Evolutionary conservation across 2,888 invertebrate genomes (phyloP).

Genomic region (Aleiodes testaceus): DNA sequence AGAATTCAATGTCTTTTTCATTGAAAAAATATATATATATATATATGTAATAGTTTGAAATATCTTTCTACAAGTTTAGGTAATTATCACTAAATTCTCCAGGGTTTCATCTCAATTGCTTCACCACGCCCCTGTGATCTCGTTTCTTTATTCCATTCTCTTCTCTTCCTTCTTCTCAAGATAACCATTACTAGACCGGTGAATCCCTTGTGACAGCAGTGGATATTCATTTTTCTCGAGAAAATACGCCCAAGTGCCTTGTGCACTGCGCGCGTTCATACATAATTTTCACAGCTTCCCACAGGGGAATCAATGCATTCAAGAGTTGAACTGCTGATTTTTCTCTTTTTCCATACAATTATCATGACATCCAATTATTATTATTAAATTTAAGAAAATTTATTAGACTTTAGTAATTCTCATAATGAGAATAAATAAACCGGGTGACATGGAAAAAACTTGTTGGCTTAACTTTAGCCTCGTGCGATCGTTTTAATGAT

Average conservation of each 20-base stretch:
- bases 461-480: background rate
- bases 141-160: background rate
- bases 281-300: constrained; percentile 40
- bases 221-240: constrained; percentile 27
- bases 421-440: background rate
- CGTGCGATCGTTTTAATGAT: constrained; percentile 50
- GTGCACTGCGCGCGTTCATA: constrained; percentile 29
- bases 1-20: no score
- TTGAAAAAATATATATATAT: no score
- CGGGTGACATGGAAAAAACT: no score
- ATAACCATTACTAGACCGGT: constrained; percentile 24
- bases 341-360: background rate
- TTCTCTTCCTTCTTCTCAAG: background rate
- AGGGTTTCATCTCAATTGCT: background rate
- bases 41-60: no score
- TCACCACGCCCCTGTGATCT: constrained; percentile 9
- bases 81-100: background rate
- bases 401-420: no score
- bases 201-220: constrained; percentile 21
- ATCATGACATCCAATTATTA: background rate
- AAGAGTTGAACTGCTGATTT: constrained; percentile 32
- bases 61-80: background rate
- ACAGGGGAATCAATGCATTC: constrained; percentile 23
- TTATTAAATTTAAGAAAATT: no score
- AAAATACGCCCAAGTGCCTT: constrained; percentile 34